Percentiles rank a stretch among this genome's conserved stretches.
Evolutionary conservation across 2,888 invertebrate species (phyloP).

Genomic region (Melinaea marsaeus): DNA sequence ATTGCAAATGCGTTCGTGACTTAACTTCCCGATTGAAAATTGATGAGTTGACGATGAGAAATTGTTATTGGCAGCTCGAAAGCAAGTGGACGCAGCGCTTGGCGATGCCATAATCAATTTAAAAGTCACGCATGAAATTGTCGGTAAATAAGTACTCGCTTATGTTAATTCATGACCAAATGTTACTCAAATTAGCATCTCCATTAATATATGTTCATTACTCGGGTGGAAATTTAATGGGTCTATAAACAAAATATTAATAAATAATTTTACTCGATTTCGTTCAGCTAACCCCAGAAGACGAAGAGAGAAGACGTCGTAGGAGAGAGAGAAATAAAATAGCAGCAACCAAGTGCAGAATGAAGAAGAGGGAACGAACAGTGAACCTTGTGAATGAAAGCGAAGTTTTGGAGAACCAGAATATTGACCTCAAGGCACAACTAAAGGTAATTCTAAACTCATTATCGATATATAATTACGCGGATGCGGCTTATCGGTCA

Average conservation of each 20-base stretch:
- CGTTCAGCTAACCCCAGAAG: constrained; percentile 89
- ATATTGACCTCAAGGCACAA: constrained; percentile 89
- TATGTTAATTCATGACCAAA: not conserved
- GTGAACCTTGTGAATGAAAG: constrained; percentile 91
- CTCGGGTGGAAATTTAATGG: no score
- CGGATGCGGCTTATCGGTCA: constrained; percentile 24
- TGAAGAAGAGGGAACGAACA: constrained; percentile 94
- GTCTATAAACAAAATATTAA: not conserved
- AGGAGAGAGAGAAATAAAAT: constrained; percentile 95
- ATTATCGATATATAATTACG: constrained; percentile 12
- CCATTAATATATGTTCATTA: not conserved
- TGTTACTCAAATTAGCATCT: constrained; percentile 5
- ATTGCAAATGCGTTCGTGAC: constrained; percentile 69
- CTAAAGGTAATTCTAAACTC: constrained; percentile 70
- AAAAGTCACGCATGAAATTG: not conserved
- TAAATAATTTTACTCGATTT: not conserved
- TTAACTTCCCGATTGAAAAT: constrained; percentile 65
- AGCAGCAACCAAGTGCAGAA: constrained; percentile 94
- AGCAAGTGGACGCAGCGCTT: constrained; percentile 18
- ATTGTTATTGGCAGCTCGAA: constrained; percentile 37
- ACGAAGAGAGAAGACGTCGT: constrained; percentile 90
- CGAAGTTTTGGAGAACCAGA: constrained; percentile 90
- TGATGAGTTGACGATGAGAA: constrained; percentile 55
- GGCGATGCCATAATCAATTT: not conserved
- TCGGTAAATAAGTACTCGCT: not conserved